Evolutionary conservation across 1,140 invertebrate genomes (phyloP), one percentile per base, ranked within the genome.

Genomic region (Lasioglossum baleicum): DNA sequence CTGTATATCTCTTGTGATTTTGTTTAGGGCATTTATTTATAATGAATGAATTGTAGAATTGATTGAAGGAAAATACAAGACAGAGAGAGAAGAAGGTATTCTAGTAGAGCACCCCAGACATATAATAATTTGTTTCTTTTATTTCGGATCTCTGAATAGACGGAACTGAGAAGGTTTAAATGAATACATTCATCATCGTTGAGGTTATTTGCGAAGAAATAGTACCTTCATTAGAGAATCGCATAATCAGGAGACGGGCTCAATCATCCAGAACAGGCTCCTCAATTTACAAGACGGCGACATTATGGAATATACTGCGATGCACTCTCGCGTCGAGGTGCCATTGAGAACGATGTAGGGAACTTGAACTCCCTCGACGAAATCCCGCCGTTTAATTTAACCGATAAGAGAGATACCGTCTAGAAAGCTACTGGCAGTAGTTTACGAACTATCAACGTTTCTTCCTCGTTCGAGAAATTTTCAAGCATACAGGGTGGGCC

Each of bases 251-350:
- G 35, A 31, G 11, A 48, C n/a, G 22, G 51, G n/a, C 35, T 26
- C 40, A 60, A 80, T 80, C 77, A 67, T 66, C 20, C 31, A 40
- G 22, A 22, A 65, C 56, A 26, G 53, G 40, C 64, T 63, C 51
- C 51, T 68, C 56, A 44, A 80, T 67, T 80, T 80, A 68, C 71
- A 67, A 75, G 61, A 74, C 10, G 77, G 42, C 78, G 53, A 68
- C 44, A 15, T 63, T 63, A 67, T 61, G 42, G 22, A n/a, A 72
- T 42, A 75, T 72, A 75, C 64, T 75, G 31, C 35, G 20, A 35
- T 31, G 17, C 11, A 15, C 42, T 66, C 53, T n/a, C 10, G 26
- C 42, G 26, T 56, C 42, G 53, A 48, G 22, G 42, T 44, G 61
- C 48, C 53, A 22, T 67, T 48, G 35, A 53, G 44, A 40, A 73